A percentile compares a stretch with the other conserved stretches of the same genome.
phyloP scores from a whole-genome alignment of 2,797 vertebrate genomes.

The Scomberomorus guttatus region DNA sequence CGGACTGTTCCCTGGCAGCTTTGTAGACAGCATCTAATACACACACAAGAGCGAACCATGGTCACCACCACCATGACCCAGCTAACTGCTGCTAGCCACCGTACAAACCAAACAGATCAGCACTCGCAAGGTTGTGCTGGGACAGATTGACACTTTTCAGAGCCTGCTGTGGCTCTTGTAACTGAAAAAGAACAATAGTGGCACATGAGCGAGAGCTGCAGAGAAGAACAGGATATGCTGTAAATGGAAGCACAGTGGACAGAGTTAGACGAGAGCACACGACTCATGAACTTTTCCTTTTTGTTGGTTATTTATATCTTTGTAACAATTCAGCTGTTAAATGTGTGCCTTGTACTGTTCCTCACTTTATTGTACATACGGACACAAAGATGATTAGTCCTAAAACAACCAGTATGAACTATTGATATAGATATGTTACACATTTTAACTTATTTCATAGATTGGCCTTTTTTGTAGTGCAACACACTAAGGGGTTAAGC shows the following conservation, averaged over 20 bases:
- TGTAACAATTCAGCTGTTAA: slow-evolving; percentile 83
- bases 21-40: slow-evolving; percentile 94
- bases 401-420: slow-evolving; percentile 87
- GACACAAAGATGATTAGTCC: slow-evolving; percentile 82
- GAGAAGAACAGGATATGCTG: slow-evolving; percentile 35
- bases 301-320: slow-evolving; percentile 84
- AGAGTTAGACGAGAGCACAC: slow-evolving; percentile 68
- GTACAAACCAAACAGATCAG: slow-evolving; percentile 31
- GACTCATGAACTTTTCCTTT: slow-evolving; percentile 70
- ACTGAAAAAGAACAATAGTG: slow-evolving; percentile 14
- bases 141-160: slow-evolving; percentile 36
- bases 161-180: slow-evolving; percentile 14
- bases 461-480: slow-evolving; percentile 67
- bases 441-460: slow-evolving; percentile 91
- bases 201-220: slow-evolving; percentile 23
- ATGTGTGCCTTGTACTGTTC: slow-evolving; percentile 97
- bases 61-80: neutral
- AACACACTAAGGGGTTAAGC: slow-evolving; percentile 55
- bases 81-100: slow-evolving; percentile 29
- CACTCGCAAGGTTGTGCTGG: neutral
- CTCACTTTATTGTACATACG: slow-evolving; percentile 90
- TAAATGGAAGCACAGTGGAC: slow-evolving; percentile 67
- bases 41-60: neutral
- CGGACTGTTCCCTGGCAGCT: slow-evolving; percentile 98
- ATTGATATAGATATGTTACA: slow-evolving; percentile 91